Evolutionary conservation across 2,113 vertebrate species (phyloP).

Genomic region (Zootoca vivipara): DNA sequence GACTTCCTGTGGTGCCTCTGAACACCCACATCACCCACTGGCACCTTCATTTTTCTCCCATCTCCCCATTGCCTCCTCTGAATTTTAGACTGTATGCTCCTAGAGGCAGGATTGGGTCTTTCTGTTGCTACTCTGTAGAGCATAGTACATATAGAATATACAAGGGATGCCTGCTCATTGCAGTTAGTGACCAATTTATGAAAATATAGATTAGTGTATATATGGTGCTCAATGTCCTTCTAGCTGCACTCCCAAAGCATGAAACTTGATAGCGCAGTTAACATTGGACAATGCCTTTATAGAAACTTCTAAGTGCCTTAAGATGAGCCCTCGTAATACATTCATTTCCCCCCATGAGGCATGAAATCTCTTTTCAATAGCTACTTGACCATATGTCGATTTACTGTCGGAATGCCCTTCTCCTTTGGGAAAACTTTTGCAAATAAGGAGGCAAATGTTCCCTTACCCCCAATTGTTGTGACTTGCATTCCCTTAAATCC

Average conservation of each 20-base stretch:
- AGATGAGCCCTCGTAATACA: not conserved
- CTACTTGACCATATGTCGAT: not conserved
- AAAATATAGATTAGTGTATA: not conserved
- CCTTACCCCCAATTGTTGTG: not conserved
- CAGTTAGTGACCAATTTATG: not conserved
- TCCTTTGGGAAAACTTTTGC: not conserved
- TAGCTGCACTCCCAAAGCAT: not conserved
- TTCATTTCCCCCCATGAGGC: accelerated
- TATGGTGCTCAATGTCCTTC: not conserved
- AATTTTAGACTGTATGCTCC: not conserved
- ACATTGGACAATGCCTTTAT: accelerated
- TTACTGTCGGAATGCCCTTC: not conserved
- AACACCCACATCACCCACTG: too few relatives aligned
- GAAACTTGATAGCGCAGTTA: not conserved
- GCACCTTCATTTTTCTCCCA: not conserved
- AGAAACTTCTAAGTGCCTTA: not conserved
- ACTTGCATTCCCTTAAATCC: constrained; percentile 3
- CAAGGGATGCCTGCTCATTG: too few relatives aligned
- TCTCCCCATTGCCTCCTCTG: not conserved
- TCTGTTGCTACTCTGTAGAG: not conserved
- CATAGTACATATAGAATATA: too few relatives aligned
- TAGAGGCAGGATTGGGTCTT: not conserved
- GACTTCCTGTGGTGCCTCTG: too few relatives aligned
- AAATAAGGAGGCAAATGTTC: not conserved
- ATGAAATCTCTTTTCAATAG: not conserved